These are phyloP conservation scores for Acanthurus tractus DNA, from an alignment of 2,797 vertebrate species.

Conservation along the genomic window DNA sequence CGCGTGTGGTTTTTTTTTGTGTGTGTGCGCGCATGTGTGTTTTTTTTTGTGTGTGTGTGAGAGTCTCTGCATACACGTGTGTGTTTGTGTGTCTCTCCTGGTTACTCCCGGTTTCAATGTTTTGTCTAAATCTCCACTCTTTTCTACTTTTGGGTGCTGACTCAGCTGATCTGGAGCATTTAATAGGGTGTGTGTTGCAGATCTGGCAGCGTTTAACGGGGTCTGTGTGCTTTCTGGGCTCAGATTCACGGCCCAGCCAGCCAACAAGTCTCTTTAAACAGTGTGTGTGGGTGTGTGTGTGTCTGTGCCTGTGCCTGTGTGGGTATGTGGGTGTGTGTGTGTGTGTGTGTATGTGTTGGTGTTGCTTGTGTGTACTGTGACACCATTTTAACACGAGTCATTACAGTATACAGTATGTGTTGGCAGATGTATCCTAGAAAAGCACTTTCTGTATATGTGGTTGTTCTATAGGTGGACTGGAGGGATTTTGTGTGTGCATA, in stretches of 20 bases:
- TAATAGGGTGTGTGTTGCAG: conserved; percentile 74
- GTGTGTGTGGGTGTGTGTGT: conserved; percentile 14
- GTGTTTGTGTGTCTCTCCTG: conserved; percentile 21
- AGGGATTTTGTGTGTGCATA: not conserved
- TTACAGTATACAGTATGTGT: conserved; percentile 39
- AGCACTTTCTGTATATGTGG: conserved; percentile 46
- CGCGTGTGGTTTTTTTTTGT: not conserved
- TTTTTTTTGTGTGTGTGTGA: not conserved
- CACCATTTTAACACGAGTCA: conserved; percentile 43
- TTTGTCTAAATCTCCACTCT: conserved; percentile 51
- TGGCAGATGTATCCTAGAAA: conserved; percentile 40
- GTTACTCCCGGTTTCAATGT: conserved; percentile 32
- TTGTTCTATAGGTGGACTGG: conserved; percentile 43
- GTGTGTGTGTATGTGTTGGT: conserved; percentile 17
- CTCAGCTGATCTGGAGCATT: conserved; percentile 76
- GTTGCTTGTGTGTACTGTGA: conserved; percentile 16
- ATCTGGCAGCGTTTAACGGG: conserved; percentile 71
- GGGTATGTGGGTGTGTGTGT: conserved; percentile 21
- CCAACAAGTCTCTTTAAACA: conserved; percentile 61
- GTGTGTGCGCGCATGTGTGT: not conserved
- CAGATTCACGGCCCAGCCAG: conserved; percentile 54
- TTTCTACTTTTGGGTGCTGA: conserved; percentile 66
- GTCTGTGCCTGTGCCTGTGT: not conserved
- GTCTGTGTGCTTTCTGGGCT: conserved; percentile 75
- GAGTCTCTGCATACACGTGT: not conserved